These are phyloP conservation scores for Pristionchus entomophagus DNA, from an alignment of 2,888 invertebrate genomes.

Conservation along the genomic window DNA sequence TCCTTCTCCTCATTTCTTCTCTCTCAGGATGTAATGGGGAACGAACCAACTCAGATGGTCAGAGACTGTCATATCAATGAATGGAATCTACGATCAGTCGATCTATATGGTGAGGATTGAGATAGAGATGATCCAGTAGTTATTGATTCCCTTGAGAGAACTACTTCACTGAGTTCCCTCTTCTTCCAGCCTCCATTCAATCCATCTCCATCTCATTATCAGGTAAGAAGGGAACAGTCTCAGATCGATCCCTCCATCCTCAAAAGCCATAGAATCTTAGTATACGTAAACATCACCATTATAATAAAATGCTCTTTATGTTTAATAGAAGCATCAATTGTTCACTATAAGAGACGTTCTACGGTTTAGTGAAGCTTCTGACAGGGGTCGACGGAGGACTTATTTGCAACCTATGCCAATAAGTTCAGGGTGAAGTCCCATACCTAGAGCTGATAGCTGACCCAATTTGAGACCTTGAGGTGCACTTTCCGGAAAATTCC, in stretches of 20 bases:
- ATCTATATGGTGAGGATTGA: constrained; percentile 64
- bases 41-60: constrained; percentile 47
- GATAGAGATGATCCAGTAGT: background rate
- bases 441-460: no score
- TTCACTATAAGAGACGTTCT: background rate
- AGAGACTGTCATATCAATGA: constrained; percentile 56
- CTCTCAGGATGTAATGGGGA: constrained; percentile 30
- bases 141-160: constrained; percentile 58
- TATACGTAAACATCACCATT: no score
- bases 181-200: constrained; percentile 67
- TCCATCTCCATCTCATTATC: constrained; percentile 67
- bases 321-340: no score
- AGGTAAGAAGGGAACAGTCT: no score
- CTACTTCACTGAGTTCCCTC: constrained; percentile 69
- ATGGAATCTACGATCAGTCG: constrained; percentile 66
- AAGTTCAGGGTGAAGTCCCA: no score
- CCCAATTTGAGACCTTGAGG: background rate
- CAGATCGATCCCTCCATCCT: background rate
- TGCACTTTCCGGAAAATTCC: no score
- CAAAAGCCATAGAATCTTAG: no score
- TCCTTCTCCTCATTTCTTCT: background rate
- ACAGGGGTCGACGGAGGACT: no score
- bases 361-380: no score
- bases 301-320: no score
- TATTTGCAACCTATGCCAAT: no score